Base-by-base conservation (phyloP, 2,888 invertebrate species). In the Chelonus formosanus region DNA sequence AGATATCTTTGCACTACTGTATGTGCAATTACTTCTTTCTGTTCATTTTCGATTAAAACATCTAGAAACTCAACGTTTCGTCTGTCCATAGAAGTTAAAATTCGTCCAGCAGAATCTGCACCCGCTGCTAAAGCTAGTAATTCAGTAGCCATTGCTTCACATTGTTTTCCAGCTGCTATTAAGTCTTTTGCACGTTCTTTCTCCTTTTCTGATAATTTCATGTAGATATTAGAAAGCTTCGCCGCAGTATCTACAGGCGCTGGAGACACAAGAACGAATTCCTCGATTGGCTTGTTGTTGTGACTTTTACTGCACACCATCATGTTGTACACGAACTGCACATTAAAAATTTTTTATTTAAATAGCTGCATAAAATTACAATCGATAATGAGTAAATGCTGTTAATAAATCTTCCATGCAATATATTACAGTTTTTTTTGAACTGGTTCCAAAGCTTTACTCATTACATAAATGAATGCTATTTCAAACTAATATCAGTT, bases 181-280 rank as follows among this genome's bases (percentile, higher is more conserved):
- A 99, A 88, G 86, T 99, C 99, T 86, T 95, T 95, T 69, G 98
- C 96, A 82, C 99, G 89, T 86, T 99, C 99, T 86, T 99, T 98
- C 86, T 98, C 98, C 87, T 96, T 97, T 71, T 92, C 92, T 7
- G 97, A 96, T 73, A 97, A 87, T 72, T 88, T 90, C 68, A 95
- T 92, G 78, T 95, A 92, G 76, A 96, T 95, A 80, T 95, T 95
- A 0, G 98, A 97, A 72, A 99, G 86, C 86, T 99, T 99, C 65
- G 98, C 98, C 31, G 99, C 98, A 8, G 98, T 96, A 83, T 99
- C 98, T 36, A 98, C 97, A 0, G 98, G 98, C 3, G 98, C 98
- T n/a, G 97, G 97, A 0, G 98, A 98, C n/a, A 97, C 95, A 67
- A 99, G 87, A 35, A 99, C 93, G 84, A 99, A 99, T 84, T 99